Base-by-base conservation (phyloP, 2,888 invertebrate species). In the Apeira syringaria region DNA sequence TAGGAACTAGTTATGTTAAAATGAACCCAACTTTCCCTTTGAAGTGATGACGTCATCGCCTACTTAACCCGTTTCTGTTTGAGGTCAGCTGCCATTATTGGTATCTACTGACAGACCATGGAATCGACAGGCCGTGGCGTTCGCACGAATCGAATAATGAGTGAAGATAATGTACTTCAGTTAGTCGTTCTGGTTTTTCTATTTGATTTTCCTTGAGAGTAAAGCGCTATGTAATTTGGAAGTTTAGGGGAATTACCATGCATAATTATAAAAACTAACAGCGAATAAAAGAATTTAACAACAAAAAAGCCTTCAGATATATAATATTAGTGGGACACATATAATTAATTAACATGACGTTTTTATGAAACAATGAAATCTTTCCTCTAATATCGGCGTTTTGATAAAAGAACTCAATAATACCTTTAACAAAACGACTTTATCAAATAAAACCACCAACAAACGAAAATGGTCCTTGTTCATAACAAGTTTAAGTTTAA, bases 11-110 rank as follows among this genome's bases (percentile, higher is more conserved):
- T 15, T 20, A 7, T 9, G 7, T 9, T 12, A 25, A 34, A 20
- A 34, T 39, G 31, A 26, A 36, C 36, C 32, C 11, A 40, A 44
- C 43, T 48, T 46, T 48, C 40, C 35, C 22, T 28, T 40, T 18
- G 9, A 10, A 38, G 40, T 29, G 24, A 9, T 46, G 47, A 44
- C 45, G 42, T 47, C 48, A 48, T 46, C 36, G 15, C 35, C 34
- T 30, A 49, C 36, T 49, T 49, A 45, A 35, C 41, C 50, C 44
- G 49, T 41, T 53, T 41, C 50, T 54, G 53, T 52, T 52, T 51
- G 66, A 74, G 75, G 77, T 64, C 77, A 59, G 15, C 57, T 59
- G 18, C 58, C 43, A 70, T 73, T 75, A 71, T 72, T 52, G 53
- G 49, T 53, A 55, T 38, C 54, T 20, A 20, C 20, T 2, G 2